Evolutionary conservation across 2,113 vertebrate genomes (phyloP).

Genomic region (Motacilla tschutschensis): DNA sequence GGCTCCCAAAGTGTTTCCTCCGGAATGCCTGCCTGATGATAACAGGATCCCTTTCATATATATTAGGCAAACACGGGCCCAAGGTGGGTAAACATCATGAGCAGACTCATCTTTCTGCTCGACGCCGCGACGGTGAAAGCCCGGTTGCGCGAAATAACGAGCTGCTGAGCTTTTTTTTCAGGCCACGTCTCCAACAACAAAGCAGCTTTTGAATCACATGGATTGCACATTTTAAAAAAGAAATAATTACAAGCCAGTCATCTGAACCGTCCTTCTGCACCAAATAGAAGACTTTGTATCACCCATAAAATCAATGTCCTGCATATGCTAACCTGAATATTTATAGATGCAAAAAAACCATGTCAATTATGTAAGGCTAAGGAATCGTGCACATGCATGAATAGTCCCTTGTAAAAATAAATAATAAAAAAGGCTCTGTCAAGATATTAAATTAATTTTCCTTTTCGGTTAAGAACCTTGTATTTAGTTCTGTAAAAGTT

Average conservation of each 20-base stretch:
- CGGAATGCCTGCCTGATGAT: slow-evolving; percentile 44
- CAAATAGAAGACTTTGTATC: background rate
- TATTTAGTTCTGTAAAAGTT: background rate
- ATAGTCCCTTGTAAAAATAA: slow-evolving; percentile 23
- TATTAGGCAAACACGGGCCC: slow-evolving; percentile 19
- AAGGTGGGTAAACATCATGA: slow-evolving; percentile 54
- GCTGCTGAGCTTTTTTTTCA: background rate
- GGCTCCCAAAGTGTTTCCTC: slow-evolving; percentile 13
- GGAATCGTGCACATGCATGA: background rate
- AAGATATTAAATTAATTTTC: slow-evolving; percentile 35
- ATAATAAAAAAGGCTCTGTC: background rate
- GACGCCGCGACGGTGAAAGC: background rate
- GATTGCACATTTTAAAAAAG: background rate
- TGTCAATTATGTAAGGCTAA: background rate
- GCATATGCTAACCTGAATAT: background rate
- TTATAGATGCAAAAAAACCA: background rate
- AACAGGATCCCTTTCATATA: slow-evolving; percentile 53
- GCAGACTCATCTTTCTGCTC: slow-evolving; percentile 35
- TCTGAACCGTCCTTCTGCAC: slow-evolving; percentile 6
- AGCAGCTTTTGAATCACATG: slow-evolving; percentile 35
- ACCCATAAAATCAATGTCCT: background rate
- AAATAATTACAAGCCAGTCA: background rate
- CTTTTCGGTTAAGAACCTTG: slow-evolving; percentile 28
- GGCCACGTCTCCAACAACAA: background rate
- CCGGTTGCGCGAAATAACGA: background rate